phyloP scores from a whole-genome alignment of 2,888 invertebrate species.

The Adelphocoris suturalis region DNA sequence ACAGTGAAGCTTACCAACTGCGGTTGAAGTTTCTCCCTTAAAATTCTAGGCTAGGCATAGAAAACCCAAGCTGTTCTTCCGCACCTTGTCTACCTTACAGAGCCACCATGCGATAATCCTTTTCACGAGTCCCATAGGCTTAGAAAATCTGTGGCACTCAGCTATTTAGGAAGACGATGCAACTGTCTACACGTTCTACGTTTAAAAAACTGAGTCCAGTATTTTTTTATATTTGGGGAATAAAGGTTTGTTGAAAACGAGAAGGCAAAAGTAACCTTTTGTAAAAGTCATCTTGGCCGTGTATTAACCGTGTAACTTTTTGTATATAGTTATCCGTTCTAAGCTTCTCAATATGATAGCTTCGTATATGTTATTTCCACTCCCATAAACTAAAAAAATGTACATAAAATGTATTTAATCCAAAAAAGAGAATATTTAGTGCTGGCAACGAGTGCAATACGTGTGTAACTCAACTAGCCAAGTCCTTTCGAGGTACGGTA shows the following conservation, averaged over 20 bases:
- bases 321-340: constrained; percentile 17
- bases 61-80: too few relatives aligned
- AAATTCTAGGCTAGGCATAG: too few relatives aligned
- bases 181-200: not conserved
- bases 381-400: constrained; percentile 24
- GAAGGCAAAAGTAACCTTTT: not conserved
- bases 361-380: not conserved
- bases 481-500: constrained; percentile 35
- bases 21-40: too few relatives aligned
- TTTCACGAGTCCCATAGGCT: not conserved
- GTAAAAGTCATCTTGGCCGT: not conserved
- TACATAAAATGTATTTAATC: constrained; percentile 58
- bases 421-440: constrained; percentile 31
- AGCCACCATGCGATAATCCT: not conserved
- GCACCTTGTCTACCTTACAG: not conserved
- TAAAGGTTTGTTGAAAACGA: not conserved
- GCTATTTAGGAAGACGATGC: not conserved
- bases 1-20: too few relatives aligned
- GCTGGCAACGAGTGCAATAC: constrained; percentile 69
- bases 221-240: constrained; percentile 39
- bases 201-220: constrained; percentile 37
- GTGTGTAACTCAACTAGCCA: constrained; percentile 59
- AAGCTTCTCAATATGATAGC: not conserved
- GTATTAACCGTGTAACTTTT: not conserved
- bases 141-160: constrained; percentile 9